phyloP scores from a whole-genome alignment of 2,888 invertebrate species.

The Caenorhabditis sinica region DNA sequence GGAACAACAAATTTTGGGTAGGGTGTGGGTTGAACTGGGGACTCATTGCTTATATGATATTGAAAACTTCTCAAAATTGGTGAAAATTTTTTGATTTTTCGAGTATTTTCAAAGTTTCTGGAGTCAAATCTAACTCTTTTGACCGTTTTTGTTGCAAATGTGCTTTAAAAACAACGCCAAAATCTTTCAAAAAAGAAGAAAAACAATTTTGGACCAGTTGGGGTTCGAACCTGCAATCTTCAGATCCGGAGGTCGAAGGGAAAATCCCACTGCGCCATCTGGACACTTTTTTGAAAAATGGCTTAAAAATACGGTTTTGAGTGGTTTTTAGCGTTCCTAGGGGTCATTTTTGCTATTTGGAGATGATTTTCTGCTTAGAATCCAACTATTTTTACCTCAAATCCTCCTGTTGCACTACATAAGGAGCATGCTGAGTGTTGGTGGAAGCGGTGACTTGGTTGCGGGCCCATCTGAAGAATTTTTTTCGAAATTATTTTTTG shows the following conservation, averaged over 20 bases:
- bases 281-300: background rate
- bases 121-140: no score
- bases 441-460: slow-evolving; percentile 22
- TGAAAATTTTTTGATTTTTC: no score
- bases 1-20: background rate
- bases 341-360: background rate
- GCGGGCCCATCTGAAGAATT: slow-evolving; percentile 49
- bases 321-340: background rate
- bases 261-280: background rate
- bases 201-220: no score
- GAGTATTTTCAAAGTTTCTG: no score
- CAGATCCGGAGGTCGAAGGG: no score
- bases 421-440: slow-evolving; percentile 36
- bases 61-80: no score
- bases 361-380: background rate
- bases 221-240: background rate
- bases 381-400: slow-evolving; percentile 29
- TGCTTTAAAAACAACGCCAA: no score
- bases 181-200: no score
- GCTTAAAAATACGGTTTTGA: background rate
- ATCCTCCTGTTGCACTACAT: slow-evolving; percentile 40
- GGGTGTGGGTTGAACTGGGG: no score
- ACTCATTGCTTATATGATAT: no score
- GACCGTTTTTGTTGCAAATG: no score
- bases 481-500: background rate